A percentile compares a stretch with the other conserved stretches of the same genome.
Conservation (phyloP, 2,888 invertebrate species). For the Imbricaverruca yamaguchii region DNA sequence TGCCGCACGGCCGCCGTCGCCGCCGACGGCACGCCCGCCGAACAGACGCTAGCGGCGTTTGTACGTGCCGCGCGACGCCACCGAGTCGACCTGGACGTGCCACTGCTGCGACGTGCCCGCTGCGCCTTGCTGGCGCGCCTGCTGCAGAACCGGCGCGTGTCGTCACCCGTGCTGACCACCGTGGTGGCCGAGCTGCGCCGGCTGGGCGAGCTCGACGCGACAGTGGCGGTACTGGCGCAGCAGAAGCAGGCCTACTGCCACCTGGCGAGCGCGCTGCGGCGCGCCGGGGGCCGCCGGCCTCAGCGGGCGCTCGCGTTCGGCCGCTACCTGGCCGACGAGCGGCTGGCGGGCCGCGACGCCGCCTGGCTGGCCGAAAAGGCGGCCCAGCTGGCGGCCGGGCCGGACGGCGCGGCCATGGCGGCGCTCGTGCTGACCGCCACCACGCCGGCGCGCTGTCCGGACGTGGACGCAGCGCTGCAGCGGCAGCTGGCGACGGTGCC, state of each 20-base stretch:
- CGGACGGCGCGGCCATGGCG: not conserved
- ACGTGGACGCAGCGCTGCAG: not conserved
- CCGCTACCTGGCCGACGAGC: not conserved
- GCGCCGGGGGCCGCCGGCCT: not conserved
- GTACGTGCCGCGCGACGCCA: not conserved
- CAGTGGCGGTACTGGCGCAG: not conserved
- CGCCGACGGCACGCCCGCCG: not conserved
- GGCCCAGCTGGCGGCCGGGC: not conserved
- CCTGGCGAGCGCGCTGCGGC: not conserved
- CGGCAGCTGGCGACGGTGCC: not conserved
- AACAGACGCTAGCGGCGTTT: not conserved
- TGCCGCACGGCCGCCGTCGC: not conserved
- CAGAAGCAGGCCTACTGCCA: not conserved
- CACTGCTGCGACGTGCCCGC: not conserved
- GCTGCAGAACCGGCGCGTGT: not conserved
- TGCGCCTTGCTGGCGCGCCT: not conserved
- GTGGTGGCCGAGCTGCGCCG: not conserved
- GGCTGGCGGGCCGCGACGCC: not conserved
- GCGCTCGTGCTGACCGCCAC: not conserved
- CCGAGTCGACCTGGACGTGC: not conserved
- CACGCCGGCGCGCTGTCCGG: not conserved
- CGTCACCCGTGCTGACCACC: not conserved
- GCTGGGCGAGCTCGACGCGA: not conserved
- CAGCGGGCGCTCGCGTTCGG: not conserved
- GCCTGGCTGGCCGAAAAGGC: not conserved